Evolutionary conservation across 2,113 vertebrate genomes (phyloP), one percentile per base, ranked within the genome.

Genomic region (Austrofundulus limnaeus): DNA sequence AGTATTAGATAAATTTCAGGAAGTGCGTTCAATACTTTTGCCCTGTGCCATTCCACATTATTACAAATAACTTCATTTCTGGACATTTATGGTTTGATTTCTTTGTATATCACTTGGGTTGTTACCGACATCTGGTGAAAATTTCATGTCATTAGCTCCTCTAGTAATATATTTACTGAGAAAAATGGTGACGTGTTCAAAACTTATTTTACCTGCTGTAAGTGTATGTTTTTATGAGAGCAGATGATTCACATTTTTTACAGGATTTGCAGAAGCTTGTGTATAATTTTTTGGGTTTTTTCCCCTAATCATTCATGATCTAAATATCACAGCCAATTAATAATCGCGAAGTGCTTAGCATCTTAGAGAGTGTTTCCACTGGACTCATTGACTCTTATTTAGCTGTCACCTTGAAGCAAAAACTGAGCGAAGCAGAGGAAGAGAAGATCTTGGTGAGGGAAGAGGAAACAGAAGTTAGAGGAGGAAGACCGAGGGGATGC

Each of bases 291-390:
- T 64, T n/a, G n/a, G 52, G 56, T 78, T 72, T 58, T 52, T 63
- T 61, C 75, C 61, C 42, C 0, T 64, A 66, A 71, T 70, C 69
- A 46, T n/a, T 7, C 20, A n/a, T 46, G 66, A 61, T 47, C 13
- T 23, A 76, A 83, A 87, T 77, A 82, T 80, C 78, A 69, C 55
- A 28, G 59, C 70, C 83, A 85, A 86, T 86, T 86, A 87, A 87
- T 72, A 82, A 82, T 50, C n/a, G 61, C 24, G 5, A 62, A 77
- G 54, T 48, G 75, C 38, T 45, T 20, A 55, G 61, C 38, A 66
- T 74, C 72, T 74, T 61, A 57, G 65, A 68, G 58, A 72, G 64
- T 76, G 80, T 68, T 83, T 78, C 41, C 50, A 66, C 51, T 59
- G 62, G 56, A 43, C 41, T 72, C 47, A 69, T 75, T 65, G 58